Percentiles rank a stretch among this genome's conserved stretches.
These are phyloP conservation scores for Gallinago nigripennis DNA, from an alignment of 2,797 vertebrate genomes.

Conservation along the genomic window DNA sequence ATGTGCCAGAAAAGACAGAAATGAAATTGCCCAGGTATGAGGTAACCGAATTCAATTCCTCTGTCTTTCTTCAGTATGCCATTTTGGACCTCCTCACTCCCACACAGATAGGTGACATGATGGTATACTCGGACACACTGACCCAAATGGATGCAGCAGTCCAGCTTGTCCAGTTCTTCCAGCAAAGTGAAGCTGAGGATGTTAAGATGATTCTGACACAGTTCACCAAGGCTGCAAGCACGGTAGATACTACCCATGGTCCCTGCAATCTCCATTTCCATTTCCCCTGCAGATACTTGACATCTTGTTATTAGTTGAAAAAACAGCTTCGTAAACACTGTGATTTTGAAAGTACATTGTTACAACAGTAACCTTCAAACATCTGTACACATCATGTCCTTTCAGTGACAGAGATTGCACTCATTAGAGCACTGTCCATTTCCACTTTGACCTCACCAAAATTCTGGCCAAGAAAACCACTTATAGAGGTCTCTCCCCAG, in stretches of 20 bases:
- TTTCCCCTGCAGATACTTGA: not conserved
- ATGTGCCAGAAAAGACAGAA: not conserved
- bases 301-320: not conserved
- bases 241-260: not conserved
- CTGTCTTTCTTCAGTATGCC: not conserved
- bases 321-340: not conserved
- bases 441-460: not conserved
- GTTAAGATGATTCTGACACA: not conserved
- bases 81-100: constrained; percentile 5
- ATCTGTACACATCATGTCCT: not conserved
- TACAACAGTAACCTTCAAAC: not conserved
- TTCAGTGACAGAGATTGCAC: not conserved
- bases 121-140: not conserved
- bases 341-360: not conserved
- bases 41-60: not conserved
- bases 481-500: not conserved
- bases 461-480: not conserved
- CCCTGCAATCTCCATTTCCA: no score
- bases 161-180: constrained; percentile 4
- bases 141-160: not conserved
- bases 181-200: not conserved
- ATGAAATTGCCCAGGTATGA: not conserved
- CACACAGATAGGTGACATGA: constrained; percentile 32
- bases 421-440: not conserved
- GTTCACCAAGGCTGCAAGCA: not conserved